Evolutionary conservation across 2,888 invertebrate species (phyloP), one percentile per base, ranked within the genome.

Genomic region (Perizoma flavofasciatum): DNA sequence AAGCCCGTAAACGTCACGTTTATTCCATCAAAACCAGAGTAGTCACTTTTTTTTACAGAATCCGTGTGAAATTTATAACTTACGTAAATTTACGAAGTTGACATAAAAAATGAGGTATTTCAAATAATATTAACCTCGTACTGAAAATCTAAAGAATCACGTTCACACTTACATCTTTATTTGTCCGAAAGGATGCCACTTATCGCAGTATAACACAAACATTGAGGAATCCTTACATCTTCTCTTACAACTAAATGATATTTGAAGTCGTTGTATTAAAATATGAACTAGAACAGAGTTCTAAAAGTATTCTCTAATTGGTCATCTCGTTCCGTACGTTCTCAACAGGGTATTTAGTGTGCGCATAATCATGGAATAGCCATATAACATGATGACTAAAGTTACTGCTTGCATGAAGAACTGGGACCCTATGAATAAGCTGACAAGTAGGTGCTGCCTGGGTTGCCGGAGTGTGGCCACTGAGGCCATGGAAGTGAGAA

Each of bases 311-410:
- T 52, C 44, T 50, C 59, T 74, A 77, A 69, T 79, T 81, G 89
- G 89, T 89, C 89, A 89, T 85, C 89, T 89, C 70, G 77, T 65
- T 49, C 40, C 52, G 11, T n/a, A 50, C 39, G 35, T 11, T 55
- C 57, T 68, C 39, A 61, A 43, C 37, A 57, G 50, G 47, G 37
- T 57, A 39, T 53, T 11, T 43, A 64, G 39, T 7, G 55, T n/a
- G 49, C 49, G 40, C 59, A 61, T 60, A 41, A 53, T 45, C 10
- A 61, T 52, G 32, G 58, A 55, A 54, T 63, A 63, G 48, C 55
- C 50, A 66, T 66, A 45, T 67, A 72, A 65, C 39, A 79, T 51
- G 35, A 78, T 63, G 49, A 71, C 70, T 50, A 73, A 59, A 56
- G 84, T 49, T 47, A 83, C 45, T 49, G 73, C 67, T 45, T 52